A percentile compares a stretch with the other conserved stretches of the same genome.
These are phyloP conservation scores for Falcunculus frontatus DNA, from an alignment of 2,113 vertebrate genomes.

Conservation along the genomic window DNA sequence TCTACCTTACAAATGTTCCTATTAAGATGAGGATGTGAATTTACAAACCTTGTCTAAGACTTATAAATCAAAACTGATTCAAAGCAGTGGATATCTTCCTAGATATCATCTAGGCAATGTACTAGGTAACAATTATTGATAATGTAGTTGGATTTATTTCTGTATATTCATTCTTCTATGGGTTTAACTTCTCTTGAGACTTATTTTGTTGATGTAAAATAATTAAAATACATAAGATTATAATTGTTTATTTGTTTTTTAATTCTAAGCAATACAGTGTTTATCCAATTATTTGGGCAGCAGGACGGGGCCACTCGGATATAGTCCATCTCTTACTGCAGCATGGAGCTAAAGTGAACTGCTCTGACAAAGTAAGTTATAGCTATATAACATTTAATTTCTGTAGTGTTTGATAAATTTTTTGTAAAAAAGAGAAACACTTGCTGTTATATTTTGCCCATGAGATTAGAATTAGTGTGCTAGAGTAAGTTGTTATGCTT, in stretches of 20 bases:
- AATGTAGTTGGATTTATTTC: neutral
- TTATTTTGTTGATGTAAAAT: neutral
- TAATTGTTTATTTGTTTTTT: neutral
- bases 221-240: neutral
- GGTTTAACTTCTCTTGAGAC: neutral
- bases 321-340: slow-evolving; percentile 89
- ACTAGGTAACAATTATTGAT: neutral
- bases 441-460: neutral
- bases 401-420: neutral
- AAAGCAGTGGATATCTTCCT: neutral
- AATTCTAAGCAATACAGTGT: slow-evolving; percentile 89
- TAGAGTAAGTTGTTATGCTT: neutral
- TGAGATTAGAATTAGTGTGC: neutral
- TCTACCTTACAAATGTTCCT: neutral
- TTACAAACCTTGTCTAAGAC: neutral
- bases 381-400: neutral
- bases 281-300: slow-evolving; percentile 97
- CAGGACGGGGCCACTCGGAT: slow-evolving; percentile 90
- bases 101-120: neutral
- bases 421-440: neutral
- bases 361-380: slow-evolving; percentile 91
- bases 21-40: neutral
- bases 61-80: neutral
- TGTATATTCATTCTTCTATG: neutral
- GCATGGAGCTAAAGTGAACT: slow-evolving; percentile 95